phyloP scores from a whole-genome alignment of 1,140 invertebrate species.

The Ruditapes philippinarum region DNA sequence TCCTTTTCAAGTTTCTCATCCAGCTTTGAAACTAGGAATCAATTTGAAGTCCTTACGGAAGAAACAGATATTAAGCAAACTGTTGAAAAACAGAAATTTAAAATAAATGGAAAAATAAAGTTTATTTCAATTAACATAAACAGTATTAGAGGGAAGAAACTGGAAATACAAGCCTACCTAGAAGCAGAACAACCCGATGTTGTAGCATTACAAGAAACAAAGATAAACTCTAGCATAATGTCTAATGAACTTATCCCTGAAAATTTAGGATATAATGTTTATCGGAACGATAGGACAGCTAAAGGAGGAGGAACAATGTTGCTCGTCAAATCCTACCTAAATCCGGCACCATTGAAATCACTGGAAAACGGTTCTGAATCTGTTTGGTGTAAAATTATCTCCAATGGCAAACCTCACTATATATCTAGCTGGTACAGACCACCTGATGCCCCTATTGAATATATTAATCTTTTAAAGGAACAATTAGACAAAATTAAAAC shows the following conservation, averaged over 20 bases:
- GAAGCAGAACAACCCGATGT: not conserved
- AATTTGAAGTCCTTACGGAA: not conserved
- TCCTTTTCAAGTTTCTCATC: not conserved
- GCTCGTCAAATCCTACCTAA: not conserved
- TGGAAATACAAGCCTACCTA: not conserved
- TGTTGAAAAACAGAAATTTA: not conserved
- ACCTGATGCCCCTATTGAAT: not conserved
- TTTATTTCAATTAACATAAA: not conserved
- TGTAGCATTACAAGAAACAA: not conserved
- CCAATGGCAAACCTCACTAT: not conserved
- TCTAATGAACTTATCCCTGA: not conserved
- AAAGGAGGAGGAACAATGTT: not conserved
- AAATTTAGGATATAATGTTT: not conserved
- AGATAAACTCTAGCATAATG: not conserved
- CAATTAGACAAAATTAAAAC: not conserved
- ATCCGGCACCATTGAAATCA: not conserved
- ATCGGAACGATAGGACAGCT: not conserved
- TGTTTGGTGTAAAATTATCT: not conserved
- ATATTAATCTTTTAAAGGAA: not conserved
- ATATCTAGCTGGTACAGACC: not conserved
- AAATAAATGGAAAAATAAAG: not conserved
- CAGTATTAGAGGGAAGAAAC: not conserved
- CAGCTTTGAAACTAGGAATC: not conserved
- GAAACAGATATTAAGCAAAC: not conserved
- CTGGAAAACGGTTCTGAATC: not conserved